A percentile compares a stretch with the other conserved stretches of the same genome.
Evolutionary conservation across 2,797 vertebrate genomes (phyloP).

Genomic region (Brotula barbata): DNA sequence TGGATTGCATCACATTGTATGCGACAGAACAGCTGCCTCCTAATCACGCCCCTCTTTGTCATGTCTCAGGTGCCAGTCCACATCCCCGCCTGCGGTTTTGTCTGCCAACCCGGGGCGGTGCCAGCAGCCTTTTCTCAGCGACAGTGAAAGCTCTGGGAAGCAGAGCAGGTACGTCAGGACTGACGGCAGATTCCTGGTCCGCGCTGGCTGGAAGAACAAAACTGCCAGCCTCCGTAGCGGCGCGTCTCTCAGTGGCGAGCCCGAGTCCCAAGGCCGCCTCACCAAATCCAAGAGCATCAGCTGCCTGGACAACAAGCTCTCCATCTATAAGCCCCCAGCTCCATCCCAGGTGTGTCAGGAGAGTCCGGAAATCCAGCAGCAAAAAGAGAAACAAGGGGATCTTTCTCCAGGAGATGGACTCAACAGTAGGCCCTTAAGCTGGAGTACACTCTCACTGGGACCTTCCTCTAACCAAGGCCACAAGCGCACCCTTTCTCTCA

Average conservation of each 20-base stretch:
- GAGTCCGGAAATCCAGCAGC: conserved; percentile 73
- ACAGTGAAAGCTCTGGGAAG: conserved; percentile 81
- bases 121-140: conserved; percentile 83
- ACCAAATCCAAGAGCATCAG: conserved; percentile 88
- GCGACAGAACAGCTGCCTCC: neutral
- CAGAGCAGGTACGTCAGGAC: conserved; percentile 79
- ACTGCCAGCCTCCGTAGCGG: conserved; percentile 72
- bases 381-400: conserved; percentile 75
- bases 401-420: conserved; percentile 72
- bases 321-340: conserved; percentile 79
- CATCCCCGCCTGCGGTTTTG: conserved; percentile 85
- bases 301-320: conserved; percentile 88
- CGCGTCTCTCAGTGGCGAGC: conserved; percentile 72
- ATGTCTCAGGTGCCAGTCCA: conserved; percentile 88
- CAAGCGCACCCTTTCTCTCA: conserved; percentile 82
- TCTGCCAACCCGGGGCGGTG: conserved; percentile 80
- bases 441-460: conserved; percentile 85
- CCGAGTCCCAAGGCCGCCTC: conserved; percentile 75
- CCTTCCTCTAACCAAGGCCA: conserved; percentile 75
- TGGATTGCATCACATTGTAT: neutral
- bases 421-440: conserved; percentile 75
- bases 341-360: conserved; percentile 57
- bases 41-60: conserved; percentile 26
- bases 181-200: conserved; percentile 80
- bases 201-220: conserved; percentile 80